phyloP scores from a whole-genome alignment of 2,113 vertebrate genomes.

The Gallinago paraguaiae region DNA sequence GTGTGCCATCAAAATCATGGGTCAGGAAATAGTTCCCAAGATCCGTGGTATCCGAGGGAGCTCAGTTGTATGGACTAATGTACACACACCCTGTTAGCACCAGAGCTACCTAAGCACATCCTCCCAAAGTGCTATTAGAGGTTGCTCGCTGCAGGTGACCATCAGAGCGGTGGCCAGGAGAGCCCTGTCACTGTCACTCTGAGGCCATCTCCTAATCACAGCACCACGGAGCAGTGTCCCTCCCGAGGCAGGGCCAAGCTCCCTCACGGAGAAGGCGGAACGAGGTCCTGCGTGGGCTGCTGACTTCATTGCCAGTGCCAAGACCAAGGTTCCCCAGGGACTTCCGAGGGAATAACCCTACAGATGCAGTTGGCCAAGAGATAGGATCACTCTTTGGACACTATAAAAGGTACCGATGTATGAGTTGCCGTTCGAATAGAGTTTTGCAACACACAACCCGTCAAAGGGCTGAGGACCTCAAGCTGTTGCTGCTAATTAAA shows the following conservation, averaged over 20 bases:
- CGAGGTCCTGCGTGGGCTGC: not conserved
- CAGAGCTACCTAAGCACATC: not conserved
- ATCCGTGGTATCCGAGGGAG: not conserved
- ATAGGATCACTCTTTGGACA: not conserved
- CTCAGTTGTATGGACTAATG: not conserved
- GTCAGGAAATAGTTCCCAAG: not conserved
- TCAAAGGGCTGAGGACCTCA: not conserved
- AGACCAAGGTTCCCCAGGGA: not conserved
- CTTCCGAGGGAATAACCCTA: not conserved
- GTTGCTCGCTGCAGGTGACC: not conserved
- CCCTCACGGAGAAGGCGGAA: not conserved
- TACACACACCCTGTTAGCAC: not conserved
- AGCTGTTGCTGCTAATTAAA: not conserved
- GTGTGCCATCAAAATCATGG: not conserved
- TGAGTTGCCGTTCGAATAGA: not conserved
- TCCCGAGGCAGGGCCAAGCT: not conserved
- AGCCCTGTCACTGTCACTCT: not conserved
- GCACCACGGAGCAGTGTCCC: not conserved
- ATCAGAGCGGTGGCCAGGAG: not conserved
- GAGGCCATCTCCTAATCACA: not conserved
- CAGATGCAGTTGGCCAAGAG: not conserved
- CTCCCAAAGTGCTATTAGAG: not conserved
- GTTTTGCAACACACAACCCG: rapidly evolving
- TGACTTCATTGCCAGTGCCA: not conserved
- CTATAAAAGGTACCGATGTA: not conserved